Percentiles rank a stretch among this genome's conserved stretches.
phyloP scores from a whole-genome alignment of 2,888 invertebrate genomes.

The Ormia ochracea region DNA sequence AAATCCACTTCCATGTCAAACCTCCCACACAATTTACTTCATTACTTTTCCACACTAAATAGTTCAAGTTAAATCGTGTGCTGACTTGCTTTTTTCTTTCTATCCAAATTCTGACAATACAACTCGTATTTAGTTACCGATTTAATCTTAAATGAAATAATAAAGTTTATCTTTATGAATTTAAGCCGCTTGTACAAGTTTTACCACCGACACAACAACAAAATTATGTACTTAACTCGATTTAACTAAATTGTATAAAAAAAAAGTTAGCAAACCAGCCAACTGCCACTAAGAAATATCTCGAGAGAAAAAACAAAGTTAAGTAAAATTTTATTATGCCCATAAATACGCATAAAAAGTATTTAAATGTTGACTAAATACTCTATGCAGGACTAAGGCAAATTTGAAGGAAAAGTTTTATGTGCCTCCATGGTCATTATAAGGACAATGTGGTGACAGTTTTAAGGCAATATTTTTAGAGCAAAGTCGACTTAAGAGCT shows the following conservation, averaged over 20 bases:
- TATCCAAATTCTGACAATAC: constrained; percentile 27
- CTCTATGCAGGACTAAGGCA: neutral
- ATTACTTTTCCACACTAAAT: neutral
- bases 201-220: constrained; percentile 27
- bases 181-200: constrained; percentile 58
- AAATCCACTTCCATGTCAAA: neutral
- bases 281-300: neutral
- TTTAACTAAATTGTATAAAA: constrained; percentile 26
- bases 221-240: constrained; percentile 46
- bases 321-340: constrained; percentile 19
- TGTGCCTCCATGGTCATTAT: neutral
- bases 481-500: neutral
- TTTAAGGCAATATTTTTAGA: neutral
- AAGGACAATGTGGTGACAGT: neutral
- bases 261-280: neutral
- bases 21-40: neutral
- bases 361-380: constrained; percentile 36
- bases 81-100: neutral
- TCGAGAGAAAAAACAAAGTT: neutral
- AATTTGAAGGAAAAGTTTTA: neutral
- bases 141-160: constrained; percentile 52
- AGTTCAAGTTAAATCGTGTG: constrained; percentile 5
- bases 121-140: constrained; percentile 31
- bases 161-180: constrained; percentile 61
- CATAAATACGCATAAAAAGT: constrained; percentile 41